A percentile compares a stretch with the other conserved stretches of the same genome.
Evolutionary conservation across 2,888 invertebrate species (phyloP).

Genomic region (Drosophila histrio): DNA sequence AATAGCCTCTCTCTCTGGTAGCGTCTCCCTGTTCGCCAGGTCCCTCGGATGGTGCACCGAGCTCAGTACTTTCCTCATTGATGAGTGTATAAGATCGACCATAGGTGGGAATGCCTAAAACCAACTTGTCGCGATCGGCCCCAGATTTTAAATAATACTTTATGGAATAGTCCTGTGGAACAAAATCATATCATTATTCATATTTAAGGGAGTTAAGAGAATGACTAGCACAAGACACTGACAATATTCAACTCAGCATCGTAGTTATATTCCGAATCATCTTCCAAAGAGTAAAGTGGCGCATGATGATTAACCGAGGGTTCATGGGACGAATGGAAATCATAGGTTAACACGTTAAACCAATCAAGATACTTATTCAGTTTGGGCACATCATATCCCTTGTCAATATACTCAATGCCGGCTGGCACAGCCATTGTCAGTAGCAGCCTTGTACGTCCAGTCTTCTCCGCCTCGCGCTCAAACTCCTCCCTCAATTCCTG

Average conservation of each 20-base stretch:
- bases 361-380: constrained; percentile 95
- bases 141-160: constrained; percentile 92
- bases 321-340: constrained; percentile 96
- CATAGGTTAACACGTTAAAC: constrained; percentile 95
- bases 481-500: constrained; percentile 95
- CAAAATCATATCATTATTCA: neutral
- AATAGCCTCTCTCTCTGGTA: constrained; percentile 95
- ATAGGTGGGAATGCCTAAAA: constrained; percentile 94
- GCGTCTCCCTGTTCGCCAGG: constrained; percentile 96
- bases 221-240: constrained; percentile 82
- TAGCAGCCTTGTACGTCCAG: constrained; percentile 91
- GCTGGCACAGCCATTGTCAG: constrained; percentile 97
- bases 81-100: constrained; percentile 95
- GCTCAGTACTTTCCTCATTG: constrained; percentile 92
- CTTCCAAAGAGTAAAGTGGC: constrained; percentile 91
- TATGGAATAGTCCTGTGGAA: constrained; percentile 91
- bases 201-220: neutral
- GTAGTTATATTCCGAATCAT: constrained; percentile 93
- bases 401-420: constrained; percentile 95
- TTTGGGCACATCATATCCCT: constrained; percentile 95
- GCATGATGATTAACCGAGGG: constrained; percentile 96
- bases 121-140: constrained; percentile 91
- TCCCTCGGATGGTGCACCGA: constrained; percentile 95
- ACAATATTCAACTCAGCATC: constrained; percentile 95
- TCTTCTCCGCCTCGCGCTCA: constrained; percentile 92